Percentiles rank a stretch among this genome's conserved stretches.
Conservation (phyloP, 2,113 vertebrate species). For the Channa maculata region DNA sequence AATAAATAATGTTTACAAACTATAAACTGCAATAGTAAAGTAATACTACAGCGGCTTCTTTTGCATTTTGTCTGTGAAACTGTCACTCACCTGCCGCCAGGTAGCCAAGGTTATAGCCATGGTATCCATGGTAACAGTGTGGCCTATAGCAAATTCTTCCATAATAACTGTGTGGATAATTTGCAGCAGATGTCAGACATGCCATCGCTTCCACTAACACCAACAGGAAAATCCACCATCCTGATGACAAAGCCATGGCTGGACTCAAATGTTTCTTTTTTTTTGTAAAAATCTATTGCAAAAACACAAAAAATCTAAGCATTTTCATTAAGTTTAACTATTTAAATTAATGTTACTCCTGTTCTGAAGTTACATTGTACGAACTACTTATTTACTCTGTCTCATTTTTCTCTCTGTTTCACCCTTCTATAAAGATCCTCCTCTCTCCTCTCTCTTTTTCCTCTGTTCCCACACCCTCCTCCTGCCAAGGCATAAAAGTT, state of each 20-base stretch:
- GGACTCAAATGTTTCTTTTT: not conserved
- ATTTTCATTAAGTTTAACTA: not conserved
- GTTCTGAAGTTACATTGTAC: slow-evolving; percentile 36
- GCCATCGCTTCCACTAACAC: slow-evolving; percentile 69
- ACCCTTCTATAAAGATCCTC: slow-evolving; percentile 73
- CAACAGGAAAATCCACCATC: slow-evolving; percentile 67
- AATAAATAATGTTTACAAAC: not conserved
- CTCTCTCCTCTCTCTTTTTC: slow-evolving; percentile 32
- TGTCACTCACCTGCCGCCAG: slow-evolving; percentile 82
- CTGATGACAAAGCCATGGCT: slow-evolving; percentile 58
- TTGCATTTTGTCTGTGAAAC: slow-evolving; percentile 16
- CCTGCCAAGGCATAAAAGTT: slow-evolving; percentile 8
- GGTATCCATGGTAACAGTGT: slow-evolving; percentile 81
- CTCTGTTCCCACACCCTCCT: slow-evolving; percentile 15
- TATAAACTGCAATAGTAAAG: no score
- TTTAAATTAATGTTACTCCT: slow-evolving; percentile 5
- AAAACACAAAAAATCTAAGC: not conserved
- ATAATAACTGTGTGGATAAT: slow-evolving; percentile 80
- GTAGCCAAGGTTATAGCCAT: slow-evolving; percentile 64
- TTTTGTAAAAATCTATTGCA: not conserved
- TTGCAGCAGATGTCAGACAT: slow-evolving; percentile 61
- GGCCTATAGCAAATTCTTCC: slow-evolving; percentile 87
- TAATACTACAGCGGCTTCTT: not conserved
- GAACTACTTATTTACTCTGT: slow-evolving; percentile 40
- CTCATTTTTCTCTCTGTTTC: slow-evolving; percentile 52